Evolutionary conservation across 2,888 invertebrate species (phyloP).

Genomic region (Clostera curtula): DNA sequence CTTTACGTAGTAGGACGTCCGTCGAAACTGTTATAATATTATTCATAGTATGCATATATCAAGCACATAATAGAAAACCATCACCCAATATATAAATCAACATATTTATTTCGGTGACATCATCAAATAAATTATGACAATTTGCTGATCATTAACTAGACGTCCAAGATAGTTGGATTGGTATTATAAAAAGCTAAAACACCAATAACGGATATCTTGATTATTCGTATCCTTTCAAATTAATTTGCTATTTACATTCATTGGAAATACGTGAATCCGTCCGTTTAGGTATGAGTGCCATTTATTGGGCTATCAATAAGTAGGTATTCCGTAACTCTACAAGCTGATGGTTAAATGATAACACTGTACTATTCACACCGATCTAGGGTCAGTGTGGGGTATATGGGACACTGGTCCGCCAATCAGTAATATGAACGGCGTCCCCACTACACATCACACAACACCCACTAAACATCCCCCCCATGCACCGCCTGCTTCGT

Average conservation of each 20-base stretch:
- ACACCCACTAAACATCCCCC: no score
- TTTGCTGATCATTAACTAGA: conserved; percentile 18
- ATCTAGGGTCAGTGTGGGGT: no score
- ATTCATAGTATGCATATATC: not conserved
- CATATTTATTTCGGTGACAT: conserved; percentile 21
- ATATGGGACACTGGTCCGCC: no score
- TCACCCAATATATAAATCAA: conserved; percentile 2
- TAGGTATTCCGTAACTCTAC: conserved; percentile 3
- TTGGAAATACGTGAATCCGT: no score
- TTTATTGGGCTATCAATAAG: conserved; percentile 7
- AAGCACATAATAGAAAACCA: not conserved
- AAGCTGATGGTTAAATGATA: conserved; percentile 1
- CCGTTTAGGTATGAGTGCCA: no score
- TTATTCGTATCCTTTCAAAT: conserved; percentile 16
- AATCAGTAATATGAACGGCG: no score
- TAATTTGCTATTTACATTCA: conserved; percentile 12
- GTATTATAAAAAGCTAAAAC: conserved; percentile 14
- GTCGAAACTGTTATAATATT: no score
- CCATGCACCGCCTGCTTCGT: no score
- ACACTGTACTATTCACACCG: not conserved
- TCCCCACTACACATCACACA: not conserved
- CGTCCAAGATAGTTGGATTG: conserved; percentile 15
- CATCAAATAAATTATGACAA: conserved; percentile 23
- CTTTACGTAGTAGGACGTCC: no score
- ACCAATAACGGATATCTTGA: conserved; percentile 8